Conservation (phyloP, 1,140 invertebrate species). For the Orussus abietinus region DNA sequence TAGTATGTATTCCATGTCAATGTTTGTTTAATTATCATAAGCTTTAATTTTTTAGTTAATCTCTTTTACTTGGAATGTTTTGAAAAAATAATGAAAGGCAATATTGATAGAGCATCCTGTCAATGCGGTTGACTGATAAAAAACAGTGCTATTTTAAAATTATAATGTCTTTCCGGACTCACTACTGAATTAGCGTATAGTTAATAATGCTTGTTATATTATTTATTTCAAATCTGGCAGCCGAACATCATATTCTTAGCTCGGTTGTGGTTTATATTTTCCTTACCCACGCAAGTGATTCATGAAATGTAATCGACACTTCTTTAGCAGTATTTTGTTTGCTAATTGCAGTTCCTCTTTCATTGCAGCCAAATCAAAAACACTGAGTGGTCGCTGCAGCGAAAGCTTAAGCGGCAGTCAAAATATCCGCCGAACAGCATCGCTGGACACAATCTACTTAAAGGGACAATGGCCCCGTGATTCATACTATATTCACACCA, state of each 20-base stretch:
- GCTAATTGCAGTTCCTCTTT: constrained; percentile 14
- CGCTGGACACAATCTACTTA: constrained; percentile 72
- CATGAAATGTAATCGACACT: not conserved
- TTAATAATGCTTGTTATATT: not conserved
- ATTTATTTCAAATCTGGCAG: constrained; percentile 17
- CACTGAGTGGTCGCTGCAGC: constrained; percentile 51
- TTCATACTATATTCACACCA: constrained; percentile 62
- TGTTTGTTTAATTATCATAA: too few species aligned
- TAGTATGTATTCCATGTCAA: too few species aligned
- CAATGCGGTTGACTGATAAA: too few species aligned
- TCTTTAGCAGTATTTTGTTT: constrained; percentile 4
- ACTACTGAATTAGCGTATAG: too few species aligned
- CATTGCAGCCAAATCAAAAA: constrained; percentile 61
- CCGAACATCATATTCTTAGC: constrained; percentile 27
- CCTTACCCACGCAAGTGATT: not conserved
- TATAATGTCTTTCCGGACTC: too few species aligned
- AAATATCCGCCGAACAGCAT: constrained; percentile 71
- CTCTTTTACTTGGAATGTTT: too few species aligned
- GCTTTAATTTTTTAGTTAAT: too few species aligned
- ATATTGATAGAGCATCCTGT: too few species aligned
- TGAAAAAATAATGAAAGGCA: too few species aligned
- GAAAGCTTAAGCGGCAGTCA: constrained; percentile 50
- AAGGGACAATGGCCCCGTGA: constrained; percentile 74
- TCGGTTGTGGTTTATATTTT: constrained; percentile 23
- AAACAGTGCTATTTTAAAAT: too few species aligned